Evolutionary conservation across 2,888 invertebrate genomes (phyloP).

Genomic region (Aphodius granarius): DNA sequence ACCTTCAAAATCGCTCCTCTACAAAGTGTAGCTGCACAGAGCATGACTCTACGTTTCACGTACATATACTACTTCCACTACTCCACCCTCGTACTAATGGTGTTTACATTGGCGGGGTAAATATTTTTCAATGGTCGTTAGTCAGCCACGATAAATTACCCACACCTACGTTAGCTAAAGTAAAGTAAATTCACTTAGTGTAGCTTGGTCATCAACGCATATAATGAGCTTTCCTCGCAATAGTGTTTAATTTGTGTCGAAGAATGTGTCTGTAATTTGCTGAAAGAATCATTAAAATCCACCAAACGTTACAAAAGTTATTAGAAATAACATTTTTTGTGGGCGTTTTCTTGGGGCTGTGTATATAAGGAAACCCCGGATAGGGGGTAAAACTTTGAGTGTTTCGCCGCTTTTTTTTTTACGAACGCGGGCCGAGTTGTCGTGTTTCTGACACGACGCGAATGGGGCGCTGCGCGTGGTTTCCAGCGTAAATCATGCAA

Average conservation of each 20-base stretch:
- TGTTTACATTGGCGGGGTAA: background rate
- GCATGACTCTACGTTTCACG: background rate
- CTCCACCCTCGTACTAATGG: background rate
- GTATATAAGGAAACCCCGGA: background rate
- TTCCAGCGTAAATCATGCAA: slow-evolving; percentile 37
- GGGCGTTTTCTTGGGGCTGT: no score
- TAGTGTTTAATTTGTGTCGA: background rate
- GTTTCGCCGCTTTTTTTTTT: background rate
- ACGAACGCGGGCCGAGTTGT: background rate
- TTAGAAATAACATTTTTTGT: no score
- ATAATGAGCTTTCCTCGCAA: background rate
- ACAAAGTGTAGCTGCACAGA: background rate
- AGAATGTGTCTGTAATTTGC: no score
- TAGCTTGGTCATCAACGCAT: background rate
- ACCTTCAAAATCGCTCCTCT: background rate
- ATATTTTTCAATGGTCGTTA: background rate
- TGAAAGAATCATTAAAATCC: no score
- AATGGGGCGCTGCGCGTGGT: background rate
- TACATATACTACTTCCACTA: background rate
- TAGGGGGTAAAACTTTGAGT: background rate
- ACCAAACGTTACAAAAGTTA: no score
- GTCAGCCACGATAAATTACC: background rate
- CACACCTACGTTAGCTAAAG: background rate
- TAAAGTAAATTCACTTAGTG: background rate
- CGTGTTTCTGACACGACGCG: background rate